phyloP scores from a whole-genome alignment of 2,113 vertebrate species.

The Pavo muticus region DNA sequence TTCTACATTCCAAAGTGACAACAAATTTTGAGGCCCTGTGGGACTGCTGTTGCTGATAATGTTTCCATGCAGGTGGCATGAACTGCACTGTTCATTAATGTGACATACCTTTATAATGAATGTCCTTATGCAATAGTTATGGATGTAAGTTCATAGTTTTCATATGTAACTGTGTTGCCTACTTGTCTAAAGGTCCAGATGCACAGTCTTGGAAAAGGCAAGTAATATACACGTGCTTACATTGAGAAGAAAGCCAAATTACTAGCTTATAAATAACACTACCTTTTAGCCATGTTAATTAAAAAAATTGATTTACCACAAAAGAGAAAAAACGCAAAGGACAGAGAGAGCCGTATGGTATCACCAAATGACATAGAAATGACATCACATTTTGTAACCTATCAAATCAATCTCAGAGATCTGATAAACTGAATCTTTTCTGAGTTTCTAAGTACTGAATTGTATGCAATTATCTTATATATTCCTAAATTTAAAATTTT shows the following conservation, averaged over 20 bases:
- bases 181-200: background rate
- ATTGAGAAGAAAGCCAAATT: background rate
- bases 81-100: conserved; percentile 32
- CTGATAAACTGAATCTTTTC: background rate
- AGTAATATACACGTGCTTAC: background rate
- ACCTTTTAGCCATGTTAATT: background rate
- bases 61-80: conserved; percentile 13
- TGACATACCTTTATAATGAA: conserved; percentile 43
- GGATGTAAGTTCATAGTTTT: background rate
- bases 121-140: conserved; percentile 8
- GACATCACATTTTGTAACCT: background rate
- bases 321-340: background rate
- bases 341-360: background rate
- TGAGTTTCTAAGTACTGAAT: background rate
- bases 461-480: background rate
- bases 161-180: background rate
- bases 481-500: background rate
- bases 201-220: background rate
- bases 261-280: background rate
- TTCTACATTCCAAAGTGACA: conserved; percentile 55
- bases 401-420: background rate
- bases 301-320: background rate
- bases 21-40: conserved; percentile 59
- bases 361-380: background rate
- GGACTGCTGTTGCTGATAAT: conserved; percentile 65